Evolutionary conservation across 2,113 vertebrate genomes (phyloP).

Genomic region (Callithrix jacchus): DNA sequence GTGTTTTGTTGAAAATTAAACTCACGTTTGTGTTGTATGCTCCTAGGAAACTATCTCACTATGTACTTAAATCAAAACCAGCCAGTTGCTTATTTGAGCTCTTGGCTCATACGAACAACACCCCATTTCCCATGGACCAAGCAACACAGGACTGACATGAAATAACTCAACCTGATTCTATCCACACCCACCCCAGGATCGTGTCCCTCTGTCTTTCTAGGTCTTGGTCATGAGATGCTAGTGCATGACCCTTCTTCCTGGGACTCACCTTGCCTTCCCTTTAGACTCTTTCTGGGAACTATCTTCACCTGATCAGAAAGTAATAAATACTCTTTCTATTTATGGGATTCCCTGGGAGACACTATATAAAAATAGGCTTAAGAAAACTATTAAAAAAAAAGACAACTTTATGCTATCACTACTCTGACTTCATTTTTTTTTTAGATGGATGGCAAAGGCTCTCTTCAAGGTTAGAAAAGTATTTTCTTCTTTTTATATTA

Average conservation of each 20-base stretch:
- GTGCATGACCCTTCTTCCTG: too few relatives aligned
- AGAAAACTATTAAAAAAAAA: background rate
- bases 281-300: background rate
- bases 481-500: too few relatives aligned
- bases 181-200: background rate
- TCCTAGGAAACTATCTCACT: slow-evolving; percentile 50
- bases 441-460: background rate
- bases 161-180: background rate
- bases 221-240: accelerated
- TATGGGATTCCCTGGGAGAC: background rate
- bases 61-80: slow-evolving; percentile 65
- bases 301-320: background rate
- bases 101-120: slow-evolving; percentile 20
- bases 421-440: background rate
- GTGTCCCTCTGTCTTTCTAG: background rate
- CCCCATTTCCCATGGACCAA: background rate
- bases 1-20: slow-evolving; percentile 75
- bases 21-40: slow-evolving; percentile 48
- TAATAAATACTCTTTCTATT: background rate
- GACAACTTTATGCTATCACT: background rate
- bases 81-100: slow-evolving; percentile 47
- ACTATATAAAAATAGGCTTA: background rate
- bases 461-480: background rate
- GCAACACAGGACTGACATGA: background rate
- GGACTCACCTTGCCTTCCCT: background rate